These are phyloP conservation scores for Urocolius indicus DNA, from an alignment of 2,113 vertebrate genomes.

Conservation along the genomic window DNA sequence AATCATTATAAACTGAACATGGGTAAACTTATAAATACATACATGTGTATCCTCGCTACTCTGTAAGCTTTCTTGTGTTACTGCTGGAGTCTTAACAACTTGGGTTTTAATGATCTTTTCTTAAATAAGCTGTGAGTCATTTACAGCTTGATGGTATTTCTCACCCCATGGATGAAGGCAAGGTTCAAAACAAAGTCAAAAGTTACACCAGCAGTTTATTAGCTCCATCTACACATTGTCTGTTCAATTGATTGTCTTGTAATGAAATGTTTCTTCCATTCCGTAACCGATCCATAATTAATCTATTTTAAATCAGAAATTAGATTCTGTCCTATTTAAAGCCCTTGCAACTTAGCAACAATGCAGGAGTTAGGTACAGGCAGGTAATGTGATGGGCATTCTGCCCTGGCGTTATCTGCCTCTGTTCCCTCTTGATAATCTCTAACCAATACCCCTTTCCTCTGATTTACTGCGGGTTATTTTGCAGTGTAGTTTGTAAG, in stretches of 20 bases:
- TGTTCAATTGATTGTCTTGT: not conserved
- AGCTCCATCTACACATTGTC: not conserved
- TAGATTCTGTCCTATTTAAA: not conserved
- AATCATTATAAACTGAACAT: not conserved
- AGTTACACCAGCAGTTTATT: not conserved
- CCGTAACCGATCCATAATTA: not conserved
- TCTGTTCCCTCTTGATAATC: not conserved
- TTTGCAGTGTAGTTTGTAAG: not conserved
- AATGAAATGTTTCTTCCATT: not conserved
- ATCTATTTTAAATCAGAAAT: not conserved
- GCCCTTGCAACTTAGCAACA: not conserved
- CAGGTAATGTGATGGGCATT: not conserved
- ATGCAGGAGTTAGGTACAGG: not conserved
- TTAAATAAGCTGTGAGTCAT: not conserved
- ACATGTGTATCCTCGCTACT: fast-evolving
- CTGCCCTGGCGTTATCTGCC: not conserved
- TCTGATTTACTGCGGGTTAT: not conserved
- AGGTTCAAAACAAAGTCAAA: not conserved
- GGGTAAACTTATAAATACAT: not conserved
- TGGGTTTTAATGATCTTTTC: not conserved
- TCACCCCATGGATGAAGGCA: not conserved
- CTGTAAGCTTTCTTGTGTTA: not conserved
- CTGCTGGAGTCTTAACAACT: not conserved
- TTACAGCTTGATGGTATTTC: not conserved
- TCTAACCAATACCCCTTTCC: not conserved